phyloP scores from a whole-genome alignment of 2,888 invertebrate genomes.

The Pachymerium ferrugineum region DNA sequence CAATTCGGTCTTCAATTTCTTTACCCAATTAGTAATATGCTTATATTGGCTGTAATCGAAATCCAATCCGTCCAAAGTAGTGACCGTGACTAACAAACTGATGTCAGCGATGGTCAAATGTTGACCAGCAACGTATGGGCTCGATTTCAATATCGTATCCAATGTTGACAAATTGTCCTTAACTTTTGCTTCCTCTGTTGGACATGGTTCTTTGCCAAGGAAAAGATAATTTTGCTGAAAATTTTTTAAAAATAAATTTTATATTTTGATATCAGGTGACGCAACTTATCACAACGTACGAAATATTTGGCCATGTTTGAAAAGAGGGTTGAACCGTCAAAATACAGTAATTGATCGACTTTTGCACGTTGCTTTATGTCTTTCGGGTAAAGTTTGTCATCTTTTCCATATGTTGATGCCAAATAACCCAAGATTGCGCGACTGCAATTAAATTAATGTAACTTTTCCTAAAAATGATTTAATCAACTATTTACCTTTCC shows the following conservation, averaged over 20 bases:
- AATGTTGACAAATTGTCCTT: constrained; percentile 3
- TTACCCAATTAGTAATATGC: constrained; percentile 62
- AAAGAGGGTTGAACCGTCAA: constrained; percentile 31
- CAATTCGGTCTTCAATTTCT: constrained; percentile 55
- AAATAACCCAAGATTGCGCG: constrained; percentile 35
- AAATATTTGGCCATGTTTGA: neutral
- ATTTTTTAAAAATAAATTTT: too few species aligned
- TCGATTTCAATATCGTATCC: neutral
- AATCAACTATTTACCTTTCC: constrained; percentile 21
- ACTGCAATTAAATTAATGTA: constrained; percentile 6
- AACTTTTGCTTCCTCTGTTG: neutral
- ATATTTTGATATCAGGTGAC: too few species aligned
- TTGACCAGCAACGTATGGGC: neutral
- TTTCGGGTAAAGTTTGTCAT: constrained; percentile 35
- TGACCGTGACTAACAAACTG: neutral
- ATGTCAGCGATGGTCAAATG: constrained; percentile 25
- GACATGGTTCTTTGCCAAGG: neutral
- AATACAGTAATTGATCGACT: constrained; percentile 32
- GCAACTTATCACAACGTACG: too few species aligned
- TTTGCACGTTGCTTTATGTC: constrained; percentile 32
- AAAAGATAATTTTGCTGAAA: neutral
- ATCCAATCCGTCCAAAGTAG: neutral
- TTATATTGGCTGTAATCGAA: constrained; percentile 63
- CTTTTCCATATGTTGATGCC: constrained; percentile 32
- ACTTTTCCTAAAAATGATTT: neutral